Base-by-base conservation (phyloP, 2,888 invertebrate genomes). In the Rotaria socialis region DNA sequence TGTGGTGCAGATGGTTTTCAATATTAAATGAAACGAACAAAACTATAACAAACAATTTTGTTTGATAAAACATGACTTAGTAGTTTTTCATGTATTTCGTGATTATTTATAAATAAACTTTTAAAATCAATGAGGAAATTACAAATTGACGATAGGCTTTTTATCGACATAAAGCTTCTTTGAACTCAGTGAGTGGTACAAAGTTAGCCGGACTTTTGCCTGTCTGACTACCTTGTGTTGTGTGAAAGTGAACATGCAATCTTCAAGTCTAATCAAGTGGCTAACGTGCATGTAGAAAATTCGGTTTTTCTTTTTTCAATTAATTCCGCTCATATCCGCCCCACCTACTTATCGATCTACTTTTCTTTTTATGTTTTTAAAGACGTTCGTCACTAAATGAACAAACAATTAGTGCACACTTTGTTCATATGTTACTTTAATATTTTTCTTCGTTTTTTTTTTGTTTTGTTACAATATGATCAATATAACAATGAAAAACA, bases 291-390 rank as follows among this genome's bases (percentile, higher is more conserved):
- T 56, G 22, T 22, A 56, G 24, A 56, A 60, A 60, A 60, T 27
- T 60, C 58, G 58, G 58, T 60, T 60, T 60, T 60, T 60, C 58
- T 60, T 60, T 60, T 60, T 60, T 60, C 58, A 60, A 60, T 60
- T 60, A 60, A 60, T 60, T 60, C 58, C 58, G 58, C 58, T 60
- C 1, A 60, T n/a, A n/a, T 10, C 14, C 58, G 24, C 19, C 58
- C 58, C 58, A 60, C 58, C 11, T 60, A 60, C 58, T 60, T 60
- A 60, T 60, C 58, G n/a, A 60, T 27, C 58, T 11, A 60, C 0
- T 10, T 60, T 60, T n/a, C 58, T 60, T 60, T 60, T 60, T 60
- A 60, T 60, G 58, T 60, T 60, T 60, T 60, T 1, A 60, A 60
- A 60, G 58, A 60, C 58, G 58, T 7, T 60, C 58, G 58, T 60